These are phyloP conservation scores for Nannobrachium achirus DNA, from an alignment of 2,113 vertebrate species.

Conservation along the genomic window DNA sequence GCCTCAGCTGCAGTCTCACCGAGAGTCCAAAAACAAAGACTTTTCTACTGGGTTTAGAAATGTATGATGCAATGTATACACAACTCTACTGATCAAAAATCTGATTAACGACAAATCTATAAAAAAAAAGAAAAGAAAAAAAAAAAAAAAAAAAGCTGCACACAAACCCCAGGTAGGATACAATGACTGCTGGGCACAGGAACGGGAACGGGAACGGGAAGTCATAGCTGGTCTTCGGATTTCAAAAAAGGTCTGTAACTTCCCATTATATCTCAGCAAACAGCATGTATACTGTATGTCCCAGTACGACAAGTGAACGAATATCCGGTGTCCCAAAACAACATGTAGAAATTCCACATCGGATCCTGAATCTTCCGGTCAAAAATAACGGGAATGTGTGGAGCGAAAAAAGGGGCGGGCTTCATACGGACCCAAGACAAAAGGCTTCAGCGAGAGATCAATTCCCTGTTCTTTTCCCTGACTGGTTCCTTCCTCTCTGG, in stretches of 20 bases:
- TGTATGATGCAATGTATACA: background rate
- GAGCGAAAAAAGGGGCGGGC: background rate
- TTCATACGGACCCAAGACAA: slow-evolving; percentile 20
- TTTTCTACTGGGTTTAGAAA: background rate
- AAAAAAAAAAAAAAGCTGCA: slow-evolving; percentile 12
- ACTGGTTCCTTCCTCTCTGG: slow-evolving; percentile 5
- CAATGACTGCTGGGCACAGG: slow-evolving; percentile 44
- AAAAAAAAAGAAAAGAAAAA: slow-evolving; percentile 22
- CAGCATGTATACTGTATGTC: slow-evolving; percentile 5
- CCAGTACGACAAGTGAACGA: background rate
- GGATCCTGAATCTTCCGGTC: background rate
- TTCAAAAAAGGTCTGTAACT: slow-evolving; percentile 25
- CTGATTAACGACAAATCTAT: background rate
- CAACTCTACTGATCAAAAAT: slow-evolving; percentile 10
- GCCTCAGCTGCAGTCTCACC: background rate
- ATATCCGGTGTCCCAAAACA: background rate
- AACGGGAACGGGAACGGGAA: slow-evolving; percentile 27
- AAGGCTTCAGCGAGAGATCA: slow-evolving; percentile 32
- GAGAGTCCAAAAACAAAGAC: slow-evolving; percentile 24
- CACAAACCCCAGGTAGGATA: slow-evolving; percentile 57
- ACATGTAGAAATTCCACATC: slow-evolving; percentile 14
- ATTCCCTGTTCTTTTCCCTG: slow-evolving; percentile 62
- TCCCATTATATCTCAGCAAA: background rate
- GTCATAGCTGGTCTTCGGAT: slow-evolving; percentile 44
- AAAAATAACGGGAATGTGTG: slow-evolving; percentile 16